Conservation (phyloP, 1,140 invertebrate species). For the Aphelenchoides avenae region DNA sequence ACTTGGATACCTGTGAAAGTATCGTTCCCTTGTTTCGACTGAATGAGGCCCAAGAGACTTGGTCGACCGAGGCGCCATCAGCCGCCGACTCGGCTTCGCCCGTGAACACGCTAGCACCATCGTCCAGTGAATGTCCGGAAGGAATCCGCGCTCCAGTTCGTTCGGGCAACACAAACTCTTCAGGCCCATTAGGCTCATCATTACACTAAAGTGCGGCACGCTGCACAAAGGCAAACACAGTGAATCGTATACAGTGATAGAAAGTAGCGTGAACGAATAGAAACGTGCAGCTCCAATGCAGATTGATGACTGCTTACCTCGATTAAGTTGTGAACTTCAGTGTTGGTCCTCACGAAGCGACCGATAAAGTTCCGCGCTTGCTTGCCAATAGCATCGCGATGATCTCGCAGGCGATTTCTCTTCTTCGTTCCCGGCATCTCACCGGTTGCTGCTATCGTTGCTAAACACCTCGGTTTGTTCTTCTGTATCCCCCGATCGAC, state of each 20-base stretch:
- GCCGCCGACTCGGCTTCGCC: too few species aligned
- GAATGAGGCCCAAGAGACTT: too few species aligned
- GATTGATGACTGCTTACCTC: background rate
- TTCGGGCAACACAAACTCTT: background rate
- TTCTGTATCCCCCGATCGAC: too few species aligned
- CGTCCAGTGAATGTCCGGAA: background rate
- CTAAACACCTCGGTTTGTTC: constrained; percentile 11
- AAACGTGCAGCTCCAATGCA: background rate
- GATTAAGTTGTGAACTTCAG: constrained; percentile 3
- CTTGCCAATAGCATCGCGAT: background rate
- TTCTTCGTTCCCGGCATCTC: constrained; percentile 7
- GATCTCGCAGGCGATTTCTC: background rate
- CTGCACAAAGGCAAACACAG: background rate
- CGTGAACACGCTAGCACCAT: too few species aligned
- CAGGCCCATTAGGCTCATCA: background rate
- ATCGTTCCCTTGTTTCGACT: too few species aligned
- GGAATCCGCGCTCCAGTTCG: background rate
- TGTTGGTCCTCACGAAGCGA: background rate
- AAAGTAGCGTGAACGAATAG: background rate
- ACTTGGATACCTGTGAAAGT: too few species aligned
- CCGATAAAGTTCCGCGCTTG: background rate
- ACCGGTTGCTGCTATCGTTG: constrained; percentile 26
- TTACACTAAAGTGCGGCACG: constrained; percentile 1
- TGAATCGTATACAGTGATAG: too few species aligned
- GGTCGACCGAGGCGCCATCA: too few species aligned